phyloP scores from a whole-genome alignment of 23 tunicate genomes.

The Ascidia mentula region DNA sequence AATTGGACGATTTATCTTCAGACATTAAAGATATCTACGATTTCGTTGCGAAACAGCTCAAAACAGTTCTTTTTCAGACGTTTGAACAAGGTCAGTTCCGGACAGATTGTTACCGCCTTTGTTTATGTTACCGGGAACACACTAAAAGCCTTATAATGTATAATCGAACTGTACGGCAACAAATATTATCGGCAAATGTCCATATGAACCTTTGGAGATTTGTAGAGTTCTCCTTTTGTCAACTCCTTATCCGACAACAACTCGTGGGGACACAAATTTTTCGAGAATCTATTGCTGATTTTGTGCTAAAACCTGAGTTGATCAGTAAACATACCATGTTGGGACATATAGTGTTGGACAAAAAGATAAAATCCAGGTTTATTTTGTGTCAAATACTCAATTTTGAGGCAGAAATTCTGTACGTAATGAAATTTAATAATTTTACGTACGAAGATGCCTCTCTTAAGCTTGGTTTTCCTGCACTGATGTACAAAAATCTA shows the following conservation, averaged over 20 bases:
- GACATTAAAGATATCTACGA: background rate
- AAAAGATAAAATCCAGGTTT: too few species aligned
- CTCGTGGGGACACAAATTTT: background rate
- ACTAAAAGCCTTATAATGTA: background rate
- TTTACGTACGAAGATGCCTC: too few species aligned
- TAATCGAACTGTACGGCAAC: background rate
- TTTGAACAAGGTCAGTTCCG: background rate
- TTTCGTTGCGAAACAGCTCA: background rate
- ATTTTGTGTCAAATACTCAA: too few species aligned
- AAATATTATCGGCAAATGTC: background rate
- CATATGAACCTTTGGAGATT: background rate
- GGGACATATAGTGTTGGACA: too few species aligned
- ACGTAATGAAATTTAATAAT: too few species aligned
- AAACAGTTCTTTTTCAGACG: background rate
- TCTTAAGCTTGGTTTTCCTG: too few species aligned
- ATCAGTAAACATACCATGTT: too few species aligned
- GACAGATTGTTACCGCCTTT: background rate
- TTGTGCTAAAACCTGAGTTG: too few species aligned
- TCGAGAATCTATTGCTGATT: too few species aligned
- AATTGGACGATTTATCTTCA: background rate
- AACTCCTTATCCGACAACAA: background rate
- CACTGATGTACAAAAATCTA: too few species aligned
- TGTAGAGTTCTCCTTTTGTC: background rate
- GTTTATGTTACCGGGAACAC: background rate
- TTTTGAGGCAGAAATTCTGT: too few species aligned